These are phyloP conservation scores for Odontamblyopus rebecca DNA, from an alignment of 2,797 vertebrate genomes.

Conservation along the genomic window DNA sequence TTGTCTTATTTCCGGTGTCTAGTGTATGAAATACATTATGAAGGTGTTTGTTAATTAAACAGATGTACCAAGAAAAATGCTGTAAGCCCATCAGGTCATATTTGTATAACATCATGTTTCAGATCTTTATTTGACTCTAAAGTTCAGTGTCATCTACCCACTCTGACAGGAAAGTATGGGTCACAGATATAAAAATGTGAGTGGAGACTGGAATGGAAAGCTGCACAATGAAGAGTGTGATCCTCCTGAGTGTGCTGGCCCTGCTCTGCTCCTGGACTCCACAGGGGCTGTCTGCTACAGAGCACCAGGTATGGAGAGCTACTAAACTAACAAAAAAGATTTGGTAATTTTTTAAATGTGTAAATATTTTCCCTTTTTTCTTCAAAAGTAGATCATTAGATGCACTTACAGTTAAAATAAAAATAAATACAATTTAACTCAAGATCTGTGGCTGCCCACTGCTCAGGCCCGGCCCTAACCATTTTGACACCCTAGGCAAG, in stretches of 20 bases:
- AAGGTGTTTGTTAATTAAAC: neutral
- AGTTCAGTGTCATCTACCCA: neutral
- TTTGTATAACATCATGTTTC: neutral
- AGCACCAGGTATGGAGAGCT: neutral
- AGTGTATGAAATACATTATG: too few species aligned
- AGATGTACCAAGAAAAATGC: neutral
- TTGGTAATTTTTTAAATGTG: too few species aligned
- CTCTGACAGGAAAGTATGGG: too few species aligned
- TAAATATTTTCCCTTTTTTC: too few species aligned
- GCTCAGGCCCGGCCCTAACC: too few species aligned
- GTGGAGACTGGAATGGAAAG: neutral
- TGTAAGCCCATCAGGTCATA: neutral
- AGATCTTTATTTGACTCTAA: neutral
- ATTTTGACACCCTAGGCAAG: too few species aligned
- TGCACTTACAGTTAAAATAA: too few species aligned
- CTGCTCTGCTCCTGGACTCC: slow-evolving; percentile 5
- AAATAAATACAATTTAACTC: too few species aligned
- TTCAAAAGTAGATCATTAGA: too few species aligned
- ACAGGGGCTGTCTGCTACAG: neutral
- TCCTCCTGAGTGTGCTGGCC: neutral
- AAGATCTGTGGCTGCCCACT: too few species aligned
- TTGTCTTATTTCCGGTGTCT: too few species aligned
- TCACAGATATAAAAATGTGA: neutral
- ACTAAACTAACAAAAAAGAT: neutral
- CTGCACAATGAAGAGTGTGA: neutral